These are phyloP conservation scores for Neoascia interrupta DNA, from an alignment of 2,888 invertebrate species.

Conservation along the genomic window DNA sequence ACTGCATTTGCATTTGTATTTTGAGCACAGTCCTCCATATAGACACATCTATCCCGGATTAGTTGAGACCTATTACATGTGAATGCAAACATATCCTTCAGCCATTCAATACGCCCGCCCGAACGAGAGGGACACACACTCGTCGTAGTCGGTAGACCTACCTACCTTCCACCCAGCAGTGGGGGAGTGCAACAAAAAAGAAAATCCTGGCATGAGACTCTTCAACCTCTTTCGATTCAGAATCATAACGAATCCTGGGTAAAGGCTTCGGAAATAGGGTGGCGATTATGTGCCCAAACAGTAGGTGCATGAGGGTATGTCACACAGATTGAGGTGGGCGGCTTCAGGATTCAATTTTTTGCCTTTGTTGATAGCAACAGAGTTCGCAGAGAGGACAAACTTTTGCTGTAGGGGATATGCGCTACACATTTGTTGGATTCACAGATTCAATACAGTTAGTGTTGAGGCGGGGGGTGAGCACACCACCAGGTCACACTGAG, in stretches of 20 bases:
- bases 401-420: slow-evolving; percentile 41
- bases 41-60: slow-evolving; percentile 59
- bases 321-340: slow-evolving; percentile 60
- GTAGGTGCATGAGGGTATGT: slow-evolving; percentile 24
- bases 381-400: slow-evolving; percentile 39
- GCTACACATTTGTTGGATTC: slow-evolving; percentile 54
- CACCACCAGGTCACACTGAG: too few relatives aligned
- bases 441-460: slow-evolving; percentile 53
- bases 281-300: slow-evolving; percentile 50
- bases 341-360: background rate
- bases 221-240: slow-evolving; percentile 41
- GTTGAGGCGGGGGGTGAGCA: too few relatives aligned
- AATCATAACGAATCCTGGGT: slow-evolving; percentile 59
- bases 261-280: slow-evolving; percentile 49
- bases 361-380: slow-evolving; percentile 7
- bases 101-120: slow-evolving; percentile 54
- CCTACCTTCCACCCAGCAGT: too few relatives aligned
- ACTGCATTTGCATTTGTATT: slow-evolving; percentile 66
- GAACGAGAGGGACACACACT: slow-evolving; percentile 17
- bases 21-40: slow-evolving; percentile 45
- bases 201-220: background rate
- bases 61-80: slow-evolving; percentile 64
- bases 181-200: background rate
- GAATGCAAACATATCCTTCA: slow-evolving; percentile 65
- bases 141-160: too few relatives aligned